phyloP scores from a whole-genome alignment of 2,113 vertebrate genomes.

The Seriola rivoliana region DNA sequence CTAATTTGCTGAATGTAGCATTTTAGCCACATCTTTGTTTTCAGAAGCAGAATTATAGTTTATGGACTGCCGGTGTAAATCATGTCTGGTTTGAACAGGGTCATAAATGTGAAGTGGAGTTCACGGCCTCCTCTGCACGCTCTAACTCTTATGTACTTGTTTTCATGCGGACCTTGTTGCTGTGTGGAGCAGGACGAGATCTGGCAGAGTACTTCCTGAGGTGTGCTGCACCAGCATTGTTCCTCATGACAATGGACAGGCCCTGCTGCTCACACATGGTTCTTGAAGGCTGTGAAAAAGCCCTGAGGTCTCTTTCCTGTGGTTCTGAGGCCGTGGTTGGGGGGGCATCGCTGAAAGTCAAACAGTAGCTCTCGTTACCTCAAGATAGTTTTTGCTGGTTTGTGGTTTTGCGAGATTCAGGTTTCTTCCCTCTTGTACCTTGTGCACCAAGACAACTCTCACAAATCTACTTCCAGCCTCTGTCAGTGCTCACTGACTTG shows the following conservation, averaged over 20 bases:
- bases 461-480: background rate
- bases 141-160: constrained; percentile 23
- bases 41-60: background rate
- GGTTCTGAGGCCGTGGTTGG: constrained; percentile 3
- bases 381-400: constrained; percentile 9
- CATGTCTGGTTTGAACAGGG: background rate
- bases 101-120: constrained; percentile 3
- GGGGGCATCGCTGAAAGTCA: constrained; percentile 18
- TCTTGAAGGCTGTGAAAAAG: constrained; percentile 39
- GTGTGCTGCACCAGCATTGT: constrained; percentile 58
- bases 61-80: background rate
- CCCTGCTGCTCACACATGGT: constrained; percentile 43
- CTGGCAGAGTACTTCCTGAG: constrained; percentile 77
- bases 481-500: background rate
- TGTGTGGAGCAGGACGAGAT: constrained; percentile 69
- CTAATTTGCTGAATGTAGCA: background rate
- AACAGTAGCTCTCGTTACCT: constrained; percentile 6
- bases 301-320: constrained; percentile 47
- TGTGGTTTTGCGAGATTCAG: constrained; percentile 9
- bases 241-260: constrained; percentile 66
- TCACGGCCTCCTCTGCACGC: background rate
- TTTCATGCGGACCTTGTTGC: constrained; percentile 41
- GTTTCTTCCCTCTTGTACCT: background rate
- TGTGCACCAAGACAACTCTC: constrained; percentile 3
- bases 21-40: background rate